Base-by-base conservation (phyloP, 30 jellyfish, hydroid and myxozoan genomes). In the Mastigias papua region DNA sequence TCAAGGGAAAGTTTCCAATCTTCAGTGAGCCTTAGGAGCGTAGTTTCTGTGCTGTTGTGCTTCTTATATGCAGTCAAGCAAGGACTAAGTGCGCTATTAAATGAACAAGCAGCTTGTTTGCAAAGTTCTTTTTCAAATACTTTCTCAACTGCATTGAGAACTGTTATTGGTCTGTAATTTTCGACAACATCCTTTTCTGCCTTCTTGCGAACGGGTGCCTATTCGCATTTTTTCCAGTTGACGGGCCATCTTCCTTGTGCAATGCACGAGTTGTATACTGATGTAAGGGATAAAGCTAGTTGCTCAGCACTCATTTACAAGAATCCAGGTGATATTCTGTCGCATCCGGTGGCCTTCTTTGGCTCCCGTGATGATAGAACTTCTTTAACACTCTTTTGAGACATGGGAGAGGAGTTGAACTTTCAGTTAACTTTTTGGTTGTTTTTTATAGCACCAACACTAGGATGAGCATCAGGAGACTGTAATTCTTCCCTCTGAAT, bases 41-140 rank as follows among this genome's bases (percentile, higher is more conserved):
- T n/a, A 54, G 77, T 78, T 62, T 62, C 89, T 80, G 91, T 80
- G 91, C 73, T 80, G 91, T 80, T 80, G 61, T 80, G 85, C 82
- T 80, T 80, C 91, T 80, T 78, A 76, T 78, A 78, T 78, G 78
- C 76, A 21, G 89, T 50, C 78, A 54, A 78, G 78, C 89, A 49
- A 29, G 89, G 68, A 78, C 89, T 57, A 23, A 58, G 89, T 78
- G 50, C 42, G 86, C 29, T 74, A 25, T 37, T 78, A 62, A 78
- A 78, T 78, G 89, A 78, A 78, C 29, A 62, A 19, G 78, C 51
- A 62, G 78, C 89, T 78, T 78, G 78, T 76, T 78, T 60, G 57
- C 89, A 46, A 78, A 78, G 89, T 48, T 11, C 78, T 60, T 78
- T 78, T 48, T 54, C 76, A 35, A 78, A 78, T n/a, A 74, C 74